phyloP scores from a whole-genome alignment of 2,888 invertebrate species.

The Creontiades dilutus region DNA sequence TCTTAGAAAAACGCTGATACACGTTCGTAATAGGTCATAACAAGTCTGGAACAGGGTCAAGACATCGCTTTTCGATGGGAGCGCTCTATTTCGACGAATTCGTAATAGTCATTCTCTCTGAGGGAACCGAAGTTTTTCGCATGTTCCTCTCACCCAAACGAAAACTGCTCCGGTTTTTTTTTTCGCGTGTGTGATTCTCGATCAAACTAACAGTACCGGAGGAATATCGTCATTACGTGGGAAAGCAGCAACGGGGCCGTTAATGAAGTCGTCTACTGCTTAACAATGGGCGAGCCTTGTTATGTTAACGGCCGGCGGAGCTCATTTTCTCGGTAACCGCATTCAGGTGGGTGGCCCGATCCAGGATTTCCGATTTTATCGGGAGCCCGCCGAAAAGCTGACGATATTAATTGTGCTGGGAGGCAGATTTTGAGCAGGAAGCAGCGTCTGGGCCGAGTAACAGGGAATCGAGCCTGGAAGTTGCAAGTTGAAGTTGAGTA shows the following conservation, averaged over 20 bases:
- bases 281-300: slow-evolving; percentile 63
- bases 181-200: slow-evolving; percentile 53
- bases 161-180: not conserved
- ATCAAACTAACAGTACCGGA: slow-evolving; percentile 68
- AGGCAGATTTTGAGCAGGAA: too few species aligned
- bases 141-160: slow-evolving; percentile 1
- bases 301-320: slow-evolving; percentile 52
- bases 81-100: not conserved
- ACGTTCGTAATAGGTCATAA: too few species aligned
- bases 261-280: slow-evolving; percentile 63
- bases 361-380: not conserved
- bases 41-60: not conserved
- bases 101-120: not conserved
- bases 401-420: too few species aligned
- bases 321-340: slow-evolving; percentile 44
- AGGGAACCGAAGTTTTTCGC: not conserved
- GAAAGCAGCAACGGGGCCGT: slow-evolving; percentile 60
- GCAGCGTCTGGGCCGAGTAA: too few species aligned
- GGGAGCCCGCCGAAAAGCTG: not conserved
- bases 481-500: too few species aligned
- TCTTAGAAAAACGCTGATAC: too few species aligned
- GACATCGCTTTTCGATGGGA: not conserved
- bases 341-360: not conserved
- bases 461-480: too few species aligned
- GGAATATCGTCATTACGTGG: slow-evolving; percentile 60